Base-by-base conservation (phyloP, 1,140 invertebrate species). In the Tetranychus cinnabarinus region DNA sequence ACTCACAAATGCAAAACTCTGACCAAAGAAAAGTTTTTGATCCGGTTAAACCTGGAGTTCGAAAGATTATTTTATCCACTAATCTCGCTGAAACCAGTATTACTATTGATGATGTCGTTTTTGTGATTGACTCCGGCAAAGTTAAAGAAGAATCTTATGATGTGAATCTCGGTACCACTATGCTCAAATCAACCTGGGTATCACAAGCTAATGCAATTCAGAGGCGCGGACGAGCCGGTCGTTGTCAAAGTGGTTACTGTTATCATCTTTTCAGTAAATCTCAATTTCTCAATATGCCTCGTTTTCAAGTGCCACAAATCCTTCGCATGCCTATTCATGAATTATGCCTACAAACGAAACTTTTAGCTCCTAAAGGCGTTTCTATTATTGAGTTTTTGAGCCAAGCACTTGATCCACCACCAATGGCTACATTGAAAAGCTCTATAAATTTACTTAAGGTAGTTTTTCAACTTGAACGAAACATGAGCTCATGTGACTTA, bases 31-130 rank as follows among this genome's bases (percentile, higher is more conserved):
- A 80, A 75, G 87, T 90, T 1, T 90, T 91, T 69, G 78, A 87
- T 45, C 77, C 81, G 0, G 84, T 87, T 4, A 80, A 84, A 0
- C 69, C 75, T 0, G 75, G 77, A 50, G 76, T 84, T 1, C 85
- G 95, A 63, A 99, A 99, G 74, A 97, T 93, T 71, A 92, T 99
- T 63, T 81, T 98, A 2, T 90, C 91, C 1, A 99, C 95, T n/a
- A 99, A 99, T 69, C 97, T 99, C 61, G 93, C 96, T 0, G 96
- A 99, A 77, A 98, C 96, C 1, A 97, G 92, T 5, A 84, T 99
- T 4, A 99, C 96, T 0, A 97, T 99, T 62, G 95, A 99, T 75
- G 95, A 93, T 4, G 86, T 99, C 63, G 76, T 93, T 69, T 98
- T 98, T 77, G 93, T 99, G 2, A 80, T 90, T 7, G 96, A 99